These are phyloP conservation scores for Drosophila murphyi DNA, from an alignment of 1,140 invertebrate species.

Conservation along the genomic window DNA sequence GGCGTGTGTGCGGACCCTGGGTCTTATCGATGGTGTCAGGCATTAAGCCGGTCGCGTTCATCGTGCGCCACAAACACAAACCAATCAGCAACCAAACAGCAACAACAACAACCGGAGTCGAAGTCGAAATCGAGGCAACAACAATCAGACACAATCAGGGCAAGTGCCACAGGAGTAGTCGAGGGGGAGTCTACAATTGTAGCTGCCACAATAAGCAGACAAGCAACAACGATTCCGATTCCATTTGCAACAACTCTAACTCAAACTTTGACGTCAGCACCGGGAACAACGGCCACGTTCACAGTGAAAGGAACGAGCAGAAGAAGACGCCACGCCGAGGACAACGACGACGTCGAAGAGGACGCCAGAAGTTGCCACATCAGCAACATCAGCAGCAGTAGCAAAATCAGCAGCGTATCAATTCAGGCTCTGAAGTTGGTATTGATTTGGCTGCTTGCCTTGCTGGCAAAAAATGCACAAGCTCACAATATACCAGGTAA, in stretches of 20 bases:
- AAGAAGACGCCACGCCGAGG: slow-evolving; percentile 43
- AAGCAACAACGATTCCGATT: slow-evolving; percentile 48
- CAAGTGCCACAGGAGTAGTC: slow-evolving; percentile 24
- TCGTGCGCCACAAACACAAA: slow-evolving; percentile 62
- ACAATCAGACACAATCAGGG: slow-evolving; percentile 52
- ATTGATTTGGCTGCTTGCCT: slow-evolving; percentile 59
- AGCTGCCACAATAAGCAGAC: slow-evolving; percentile 26
- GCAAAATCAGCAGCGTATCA: slow-evolving; percentile 37
- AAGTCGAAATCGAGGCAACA: slow-evolving; percentile 30
- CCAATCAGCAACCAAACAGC: slow-evolving; percentile 34
- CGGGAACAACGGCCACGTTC: slow-evolving; percentile 61
- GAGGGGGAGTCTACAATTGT: slow-evolving; percentile 23
- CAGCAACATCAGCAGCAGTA: slow-evolving; percentile 28
- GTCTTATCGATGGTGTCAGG: slow-evolving; percentile 89
- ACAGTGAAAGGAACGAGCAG: slow-evolving; percentile 68
- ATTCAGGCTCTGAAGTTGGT: slow-evolving; percentile 55
- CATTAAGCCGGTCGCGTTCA: slow-evolving; percentile 83
- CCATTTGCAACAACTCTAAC: slow-evolving; percentile 2
- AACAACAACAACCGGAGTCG: slow-evolving; percentile 40
- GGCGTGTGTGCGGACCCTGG: slow-evolving; percentile 90
- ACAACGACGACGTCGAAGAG: slow-evolving; percentile 42
- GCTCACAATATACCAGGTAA: slow-evolving; percentile 78
- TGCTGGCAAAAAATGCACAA: slow-evolving; percentile 64
- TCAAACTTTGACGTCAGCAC: slow-evolving; percentile 40
- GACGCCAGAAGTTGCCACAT: slow-evolving; percentile 28